These are phyloP conservation scores for Drosophila athabasca DNA, from an alignment of 1,140 invertebrate species.

Conservation along the genomic window DNA sequence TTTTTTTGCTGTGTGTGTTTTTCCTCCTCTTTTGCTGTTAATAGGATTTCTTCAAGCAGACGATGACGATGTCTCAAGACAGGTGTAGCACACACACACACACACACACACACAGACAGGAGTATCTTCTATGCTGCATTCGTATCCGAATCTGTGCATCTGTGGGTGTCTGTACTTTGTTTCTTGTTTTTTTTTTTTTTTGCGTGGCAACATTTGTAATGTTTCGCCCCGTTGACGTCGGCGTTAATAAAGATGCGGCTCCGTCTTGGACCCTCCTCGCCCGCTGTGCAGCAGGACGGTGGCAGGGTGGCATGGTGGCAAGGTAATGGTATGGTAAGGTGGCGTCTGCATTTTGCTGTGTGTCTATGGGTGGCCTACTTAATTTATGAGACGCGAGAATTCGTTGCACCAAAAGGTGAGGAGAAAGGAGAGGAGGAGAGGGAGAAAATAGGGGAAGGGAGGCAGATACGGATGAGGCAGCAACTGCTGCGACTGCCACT, in stretches of 20 bases:
- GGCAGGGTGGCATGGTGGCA: background rate
- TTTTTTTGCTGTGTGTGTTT: constrained; percentile 28
- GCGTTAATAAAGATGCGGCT: constrained; percentile 75
- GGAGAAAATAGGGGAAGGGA: background rate
- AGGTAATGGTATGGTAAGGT: background rate
- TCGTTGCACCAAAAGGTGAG: constrained; percentile 47
- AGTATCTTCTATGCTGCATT: too few relatives aligned
- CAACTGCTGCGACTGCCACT: background rate
- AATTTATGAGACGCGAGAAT: constrained; percentile 81
- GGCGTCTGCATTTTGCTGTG: constrained; percentile 47
- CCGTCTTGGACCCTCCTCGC: constrained; percentile 56
- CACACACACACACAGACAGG: constrained; percentile 2
- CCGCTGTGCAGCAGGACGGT: constrained; percentile 42
- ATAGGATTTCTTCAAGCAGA: constrained; percentile 79
- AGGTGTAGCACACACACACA: constrained; percentile 60
- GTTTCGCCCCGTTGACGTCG: constrained; percentile 78
- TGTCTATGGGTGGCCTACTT: constrained; percentile 79
- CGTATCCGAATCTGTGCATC: constrained; percentile 19
- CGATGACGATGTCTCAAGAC: constrained; percentile 76
- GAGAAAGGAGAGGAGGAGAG: background rate
- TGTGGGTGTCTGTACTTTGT: constrained; percentile 31
- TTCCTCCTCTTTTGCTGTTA: constrained; percentile 54
- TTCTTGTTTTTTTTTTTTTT: constrained; percentile 9
- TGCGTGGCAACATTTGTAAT: constrained; percentile 74
- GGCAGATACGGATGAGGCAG: constrained; percentile 2